Base-by-base conservation (phyloP, 2,113 vertebrate genomes). In the Polypterus senegalus region DNA sequence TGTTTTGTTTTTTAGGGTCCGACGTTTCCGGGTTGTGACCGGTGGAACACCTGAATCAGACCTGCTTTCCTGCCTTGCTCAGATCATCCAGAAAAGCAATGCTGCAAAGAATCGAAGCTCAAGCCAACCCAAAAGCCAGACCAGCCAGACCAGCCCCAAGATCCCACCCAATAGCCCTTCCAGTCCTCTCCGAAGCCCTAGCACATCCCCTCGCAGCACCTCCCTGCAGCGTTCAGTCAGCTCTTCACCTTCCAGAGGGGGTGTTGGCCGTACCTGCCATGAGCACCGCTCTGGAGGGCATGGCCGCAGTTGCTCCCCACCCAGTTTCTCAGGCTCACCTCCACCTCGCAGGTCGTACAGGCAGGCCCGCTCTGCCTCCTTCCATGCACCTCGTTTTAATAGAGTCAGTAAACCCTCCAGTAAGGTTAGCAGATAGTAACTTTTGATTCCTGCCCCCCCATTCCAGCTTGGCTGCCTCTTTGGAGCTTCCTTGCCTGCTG, bases 371-470 rank as follows among this genome's bases (percentile, higher is more conserved):
- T 76, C 86, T 0, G 67, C 79, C 63, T 82, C 83, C 67, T 79
- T 83, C 67, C 91, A 92, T 81, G 84, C 79, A 65, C 76, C 73
- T 67, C 75, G 75, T 69, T 84, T 88, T 53, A 79, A 76, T 71
- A 88, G 88, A 58, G 95, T 94, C 77, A 85, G 79, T 68, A 96
- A 97, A 81, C 90, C 90, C 74, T 86, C 88, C 72, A 88, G 78
- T 83, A 98, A 98, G 77, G 87, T 97, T 78, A 94, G 92, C 87
- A 97, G 96, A 93, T 98, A 98, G 88, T 90, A 84, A 76, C 73
- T 59, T 6, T 7, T 27, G 9, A 44, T 43, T 51, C 3, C 54
- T 55, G 6, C 54, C 10, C 54, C 54, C 54, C 2, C 54, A 55
- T 55, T 55, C 9, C 59, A 10, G 46, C 54, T 48, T 46, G 27